These are phyloP conservation scores for Apogon talboti DNA, from an alignment of 2,797 vertebrate species.

Conservation along the genomic window DNA sequence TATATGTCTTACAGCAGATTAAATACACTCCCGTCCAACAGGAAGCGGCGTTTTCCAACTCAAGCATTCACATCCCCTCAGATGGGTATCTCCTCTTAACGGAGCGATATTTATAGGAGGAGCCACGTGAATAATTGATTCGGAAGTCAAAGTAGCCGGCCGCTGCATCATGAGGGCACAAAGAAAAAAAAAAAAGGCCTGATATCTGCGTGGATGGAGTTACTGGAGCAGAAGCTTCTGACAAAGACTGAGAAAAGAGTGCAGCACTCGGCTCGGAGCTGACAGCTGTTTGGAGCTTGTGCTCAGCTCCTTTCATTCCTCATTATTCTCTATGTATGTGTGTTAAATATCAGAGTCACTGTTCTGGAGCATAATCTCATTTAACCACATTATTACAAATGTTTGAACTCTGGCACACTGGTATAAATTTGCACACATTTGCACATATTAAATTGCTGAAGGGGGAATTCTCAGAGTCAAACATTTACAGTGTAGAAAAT, in stretches of 20 bases:
- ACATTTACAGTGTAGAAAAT: slow-evolving; percentile 22
- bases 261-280: slow-evolving; percentile 49
- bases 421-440: slow-evolving; percentile 46
- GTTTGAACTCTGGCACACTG: slow-evolving; percentile 32
- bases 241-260: slow-evolving; percentile 63
- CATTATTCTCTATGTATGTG: slow-evolving; percentile 19
- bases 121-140: slow-evolving; percentile 81
- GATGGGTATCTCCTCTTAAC: slow-evolving; percentile 61
- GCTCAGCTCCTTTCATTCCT: slow-evolving; percentile 37
- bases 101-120: slow-evolving; percentile 77
- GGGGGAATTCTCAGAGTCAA: slow-evolving; percentile 6
- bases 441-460: slow-evolving; percentile 15
- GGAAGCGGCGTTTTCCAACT: slow-evolving; percentile 28
- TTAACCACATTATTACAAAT: slow-evolving; percentile 38
- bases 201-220: slow-evolving; percentile 53
- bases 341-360: slow-evolving; percentile 11
- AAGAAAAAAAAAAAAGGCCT: slow-evolving; percentile 42
- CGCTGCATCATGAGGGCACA: slow-evolving; percentile 43
- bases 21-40: slow-evolving; percentile 24
- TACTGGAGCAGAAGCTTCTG: slow-evolving; percentile 74
- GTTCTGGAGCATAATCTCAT: slow-evolving; percentile 28
- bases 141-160: slow-evolving; percentile 58
- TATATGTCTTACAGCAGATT: slow-evolving; percentile 24
- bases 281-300: slow-evolving; percentile 51
- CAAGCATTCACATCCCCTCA: slow-evolving; percentile 35